A percentile compares a stretch with the other conserved stretches of the same genome.
These are phyloP conservation scores for Leptinotarsa undecemlineata DNA, from an alignment of 1,140 invertebrate species.

Conservation along the genomic window DNA sequence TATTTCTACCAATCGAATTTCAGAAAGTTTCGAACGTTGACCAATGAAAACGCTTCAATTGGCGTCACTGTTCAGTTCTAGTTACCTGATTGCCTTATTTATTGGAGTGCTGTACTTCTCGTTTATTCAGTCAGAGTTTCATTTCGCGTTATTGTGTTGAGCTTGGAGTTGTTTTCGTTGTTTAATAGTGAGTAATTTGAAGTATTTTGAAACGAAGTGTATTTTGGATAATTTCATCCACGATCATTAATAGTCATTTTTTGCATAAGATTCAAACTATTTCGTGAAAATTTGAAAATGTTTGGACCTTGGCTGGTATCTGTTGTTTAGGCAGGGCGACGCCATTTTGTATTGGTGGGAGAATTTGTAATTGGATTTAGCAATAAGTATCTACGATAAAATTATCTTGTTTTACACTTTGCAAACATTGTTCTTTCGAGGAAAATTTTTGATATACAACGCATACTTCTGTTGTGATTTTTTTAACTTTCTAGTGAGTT, in stretches of 20 bases:
- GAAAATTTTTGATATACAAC: neutral
- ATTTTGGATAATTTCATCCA: neutral
- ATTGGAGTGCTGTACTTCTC: neutral
- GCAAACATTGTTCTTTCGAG: neutral
- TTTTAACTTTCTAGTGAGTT: neutral
- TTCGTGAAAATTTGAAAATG: neutral
- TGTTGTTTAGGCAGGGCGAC: neutral
- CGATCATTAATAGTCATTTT: neutral
- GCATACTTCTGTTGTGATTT: neutral
- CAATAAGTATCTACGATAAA: neutral
- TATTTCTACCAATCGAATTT: slow-evolving; percentile 11
- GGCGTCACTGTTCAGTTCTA: neutral
- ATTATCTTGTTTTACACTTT: neutral
- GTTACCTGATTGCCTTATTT: too few relatives aligned
- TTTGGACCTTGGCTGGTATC: neutral
- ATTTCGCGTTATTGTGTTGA: neutral
- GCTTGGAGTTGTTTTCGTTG: neutral
- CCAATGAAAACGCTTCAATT: slow-evolving; percentile 8
- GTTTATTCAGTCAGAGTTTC: neutral
- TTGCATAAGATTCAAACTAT: neutral
- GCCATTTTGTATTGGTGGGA: neutral
- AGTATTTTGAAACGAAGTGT: neutral
- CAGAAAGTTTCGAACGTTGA: neutral
- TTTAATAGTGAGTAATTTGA: neutral
- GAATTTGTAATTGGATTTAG: neutral